Conservation (phyloP, 2,888 invertebrate genomes). For the Trissonchulus latispiculum region DNA sequence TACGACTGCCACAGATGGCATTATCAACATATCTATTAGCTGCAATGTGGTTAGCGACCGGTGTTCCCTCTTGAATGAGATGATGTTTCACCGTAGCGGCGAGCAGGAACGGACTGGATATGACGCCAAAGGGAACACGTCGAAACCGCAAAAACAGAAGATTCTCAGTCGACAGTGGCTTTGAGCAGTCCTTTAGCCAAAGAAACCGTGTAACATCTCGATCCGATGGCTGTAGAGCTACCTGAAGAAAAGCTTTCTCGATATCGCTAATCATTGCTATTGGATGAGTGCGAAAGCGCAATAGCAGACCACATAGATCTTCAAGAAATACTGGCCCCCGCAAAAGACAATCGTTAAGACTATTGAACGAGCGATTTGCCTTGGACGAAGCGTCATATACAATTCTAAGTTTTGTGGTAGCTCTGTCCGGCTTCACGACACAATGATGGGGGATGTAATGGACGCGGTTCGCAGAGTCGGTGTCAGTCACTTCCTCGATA, state of each 20-base stretch:
- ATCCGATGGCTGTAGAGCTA: conserved; percentile 22
- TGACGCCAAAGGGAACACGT: conserved; percentile 11
- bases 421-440: no score
- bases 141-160: background rate
- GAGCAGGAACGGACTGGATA: conserved; percentile 23
- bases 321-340: conserved; percentile 26
- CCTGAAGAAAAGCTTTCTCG: conserved; percentile 26
- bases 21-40: conserved; percentile 29
- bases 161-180: background rate
- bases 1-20: conserved; percentile 16
- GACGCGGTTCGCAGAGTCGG: no score
- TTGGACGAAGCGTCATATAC: no score
- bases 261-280: conserved; percentile 24
- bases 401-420: no score
- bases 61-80: background rate
- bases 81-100: conserved; percentile 17
- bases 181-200: conserved; percentile 21
- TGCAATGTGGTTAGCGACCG: conserved; percentile 14
- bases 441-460: no score
- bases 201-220: conserved; percentile 27
- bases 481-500: no score
- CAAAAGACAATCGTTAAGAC: conserved; percentile 28
- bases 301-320: conserved; percentile 23
- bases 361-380: no score
- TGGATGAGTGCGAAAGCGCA: conserved; percentile 26